These are phyloP conservation scores for Redunca redunca DNA, from an alignment of 2,113 vertebrate species.

Conservation along the genomic window DNA sequence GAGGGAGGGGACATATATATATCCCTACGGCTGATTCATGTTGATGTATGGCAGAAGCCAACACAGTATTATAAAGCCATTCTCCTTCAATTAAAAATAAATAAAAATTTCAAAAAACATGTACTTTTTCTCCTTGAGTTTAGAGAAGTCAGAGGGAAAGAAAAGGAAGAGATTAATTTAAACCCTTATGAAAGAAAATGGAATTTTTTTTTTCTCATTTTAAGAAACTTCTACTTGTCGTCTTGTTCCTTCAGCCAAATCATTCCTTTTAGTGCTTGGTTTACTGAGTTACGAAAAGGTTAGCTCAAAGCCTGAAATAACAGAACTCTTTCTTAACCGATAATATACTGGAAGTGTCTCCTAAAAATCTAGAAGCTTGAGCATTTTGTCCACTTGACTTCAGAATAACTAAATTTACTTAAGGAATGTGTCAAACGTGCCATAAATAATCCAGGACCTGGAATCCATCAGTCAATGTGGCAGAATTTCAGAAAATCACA, in stretches of 20 bases:
- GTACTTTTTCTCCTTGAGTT: not conserved
- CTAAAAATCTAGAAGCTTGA: not conserved
- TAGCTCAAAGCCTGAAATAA: not conserved
- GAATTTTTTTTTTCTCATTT: not conserved
- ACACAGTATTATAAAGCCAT: not conserved
- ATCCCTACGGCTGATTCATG: not conserved
- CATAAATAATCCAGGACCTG: not conserved
- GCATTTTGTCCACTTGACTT: not conserved
- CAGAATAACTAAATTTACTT: not conserved
- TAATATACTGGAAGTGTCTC: not conserved
- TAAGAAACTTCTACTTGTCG: not conserved
- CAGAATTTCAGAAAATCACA: not conserved
- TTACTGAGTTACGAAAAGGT: not conserved
- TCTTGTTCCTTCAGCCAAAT: not conserved
- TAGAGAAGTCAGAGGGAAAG: not conserved
- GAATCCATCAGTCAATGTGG: not conserved
- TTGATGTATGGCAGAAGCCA: not conserved
- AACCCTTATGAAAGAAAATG: not conserved
- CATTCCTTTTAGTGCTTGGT: not conserved
- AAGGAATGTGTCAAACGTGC: not conserved
- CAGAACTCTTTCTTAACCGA: not conserved
- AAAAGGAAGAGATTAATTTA: not conserved
- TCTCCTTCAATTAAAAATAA: not conserved
- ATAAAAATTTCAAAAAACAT: not conserved
- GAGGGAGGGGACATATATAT: not conserved